Evolutionary conservation across 2,888 invertebrate genomes (phyloP).

Genomic region (Hyles lineata): DNA sequence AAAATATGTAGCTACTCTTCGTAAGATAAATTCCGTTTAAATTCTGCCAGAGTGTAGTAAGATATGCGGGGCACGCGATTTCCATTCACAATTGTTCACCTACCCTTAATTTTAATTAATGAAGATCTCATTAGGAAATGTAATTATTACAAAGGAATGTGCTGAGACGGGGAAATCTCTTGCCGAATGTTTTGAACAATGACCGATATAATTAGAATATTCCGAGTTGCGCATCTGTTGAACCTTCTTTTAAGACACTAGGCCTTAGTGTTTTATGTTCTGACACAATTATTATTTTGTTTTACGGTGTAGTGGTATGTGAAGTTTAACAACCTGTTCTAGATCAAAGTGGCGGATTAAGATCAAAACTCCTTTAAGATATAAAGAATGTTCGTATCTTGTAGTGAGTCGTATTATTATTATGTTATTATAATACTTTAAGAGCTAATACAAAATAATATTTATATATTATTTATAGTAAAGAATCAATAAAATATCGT

Average conservation of each 20-base stretch:
- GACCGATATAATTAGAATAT: constrained; percentile 8
- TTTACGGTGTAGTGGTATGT: too few species aligned
- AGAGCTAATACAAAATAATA: too few species aligned
- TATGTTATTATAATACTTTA: too few species aligned
- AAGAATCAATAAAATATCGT: too few species aligned
- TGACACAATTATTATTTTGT: background rate
- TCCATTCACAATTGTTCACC: background rate
- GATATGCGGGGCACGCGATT: background rate
- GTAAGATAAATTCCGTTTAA: background rate
- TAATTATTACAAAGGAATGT: constrained; percentile 15
- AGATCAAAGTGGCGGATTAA: too few species aligned
- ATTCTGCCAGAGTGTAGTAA: background rate
- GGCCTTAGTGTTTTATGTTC: background rate
- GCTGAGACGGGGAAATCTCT: constrained; percentile 11
- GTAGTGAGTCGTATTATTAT: too few species aligned
- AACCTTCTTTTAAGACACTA: background rate
- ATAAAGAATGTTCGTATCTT: too few species aligned
- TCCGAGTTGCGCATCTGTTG: background rate
- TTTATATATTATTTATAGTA: too few species aligned
- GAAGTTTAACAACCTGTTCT: too few species aligned
- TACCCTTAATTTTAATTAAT: constrained; percentile 16
- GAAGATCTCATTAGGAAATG: constrained; percentile 7
- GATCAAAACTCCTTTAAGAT: too few species aligned
- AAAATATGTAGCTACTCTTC: background rate
- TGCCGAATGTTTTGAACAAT: constrained; percentile 21